Evolutionary conservation across 1,140 invertebrate species (phyloP).

Genomic region (Temnothorax nylanderi): DNA sequence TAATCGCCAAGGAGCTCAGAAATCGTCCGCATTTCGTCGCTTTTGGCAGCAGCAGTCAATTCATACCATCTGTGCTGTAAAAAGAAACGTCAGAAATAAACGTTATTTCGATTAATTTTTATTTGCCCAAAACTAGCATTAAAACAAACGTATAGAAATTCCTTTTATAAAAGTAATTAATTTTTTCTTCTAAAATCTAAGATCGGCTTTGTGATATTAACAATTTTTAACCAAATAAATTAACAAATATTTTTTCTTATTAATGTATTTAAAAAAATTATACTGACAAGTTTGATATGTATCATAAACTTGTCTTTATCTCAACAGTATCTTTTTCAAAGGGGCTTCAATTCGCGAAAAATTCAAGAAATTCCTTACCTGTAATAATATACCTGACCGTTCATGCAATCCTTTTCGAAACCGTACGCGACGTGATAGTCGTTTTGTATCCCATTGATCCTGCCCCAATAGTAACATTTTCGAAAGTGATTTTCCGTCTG

Average conservation of each 20-base stretch:
- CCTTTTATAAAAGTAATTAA: not conserved
- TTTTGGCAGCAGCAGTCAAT: constrained; percentile 90
- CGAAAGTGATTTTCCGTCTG: constrained; percentile 92
- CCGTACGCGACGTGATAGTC: constrained; percentile 93
- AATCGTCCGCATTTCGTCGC: constrained; percentile 87
- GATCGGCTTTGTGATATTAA: not conserved
- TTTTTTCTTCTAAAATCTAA: not conserved
- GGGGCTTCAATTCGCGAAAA: not conserved
- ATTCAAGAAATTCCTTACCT: constrained; percentile 78
- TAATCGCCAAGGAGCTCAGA: constrained; percentile 86
- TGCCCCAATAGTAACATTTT: constrained; percentile 91
- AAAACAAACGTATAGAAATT: not conserved
- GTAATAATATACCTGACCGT: constrained; percentile 90
- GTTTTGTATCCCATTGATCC: constrained; percentile 88
- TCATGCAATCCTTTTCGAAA: constrained; percentile 88
- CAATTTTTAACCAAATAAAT: not conserved
- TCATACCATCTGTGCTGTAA: constrained; percentile 87
- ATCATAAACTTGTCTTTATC: not conserved
- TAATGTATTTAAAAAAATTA: not conserved
- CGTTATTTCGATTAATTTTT: not conserved
- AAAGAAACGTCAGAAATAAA: constrained; percentile 4
- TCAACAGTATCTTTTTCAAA: not conserved
- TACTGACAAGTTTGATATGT: not conserved
- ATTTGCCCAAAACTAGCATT: not conserved
- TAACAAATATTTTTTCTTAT: not conserved